phyloP scores from a whole-genome alignment of 1,140 invertebrate genomes.

The Microplitis mediator region DNA sequence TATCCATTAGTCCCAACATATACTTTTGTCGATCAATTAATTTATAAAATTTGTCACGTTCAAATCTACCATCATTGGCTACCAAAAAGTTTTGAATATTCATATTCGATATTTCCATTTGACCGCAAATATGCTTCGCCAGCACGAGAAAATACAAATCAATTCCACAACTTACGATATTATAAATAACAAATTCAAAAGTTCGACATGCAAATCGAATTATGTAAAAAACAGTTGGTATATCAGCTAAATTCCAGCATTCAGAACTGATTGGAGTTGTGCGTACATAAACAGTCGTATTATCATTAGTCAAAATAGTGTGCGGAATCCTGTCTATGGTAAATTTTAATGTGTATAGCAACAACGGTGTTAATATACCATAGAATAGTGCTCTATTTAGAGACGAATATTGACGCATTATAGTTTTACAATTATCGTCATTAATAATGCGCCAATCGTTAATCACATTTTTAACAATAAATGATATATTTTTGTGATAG shows the following conservation, averaged over 20 bases:
- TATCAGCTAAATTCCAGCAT: background rate
- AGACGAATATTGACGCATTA: slow-evolving; percentile 14
- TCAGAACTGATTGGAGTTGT: background rate
- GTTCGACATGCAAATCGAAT: no score
- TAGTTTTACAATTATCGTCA: background rate
- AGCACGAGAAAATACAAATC: background rate
- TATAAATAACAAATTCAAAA: no score
- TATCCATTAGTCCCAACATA: background rate
- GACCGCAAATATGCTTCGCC: background rate
- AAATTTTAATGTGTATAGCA: background rate
- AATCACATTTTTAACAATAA: slow-evolving; percentile 4
- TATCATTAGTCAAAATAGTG: background rate
- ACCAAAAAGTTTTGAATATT: background rate
- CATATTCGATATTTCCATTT: background rate
- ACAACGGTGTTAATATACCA: slow-evolving; percentile 2
- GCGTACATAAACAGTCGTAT: background rate
- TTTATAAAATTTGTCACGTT: background rate
- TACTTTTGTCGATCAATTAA: background rate
- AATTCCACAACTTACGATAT: background rate
- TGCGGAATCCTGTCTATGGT: background rate
- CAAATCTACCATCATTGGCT: background rate
- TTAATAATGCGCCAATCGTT: slow-evolving; percentile 1
- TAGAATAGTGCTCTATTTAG: background rate
- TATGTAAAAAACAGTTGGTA: background rate
- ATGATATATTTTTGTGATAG: background rate